Base-by-base conservation (phyloP, 2,113 vertebrate species). In the Lonchura striata region DNA sequence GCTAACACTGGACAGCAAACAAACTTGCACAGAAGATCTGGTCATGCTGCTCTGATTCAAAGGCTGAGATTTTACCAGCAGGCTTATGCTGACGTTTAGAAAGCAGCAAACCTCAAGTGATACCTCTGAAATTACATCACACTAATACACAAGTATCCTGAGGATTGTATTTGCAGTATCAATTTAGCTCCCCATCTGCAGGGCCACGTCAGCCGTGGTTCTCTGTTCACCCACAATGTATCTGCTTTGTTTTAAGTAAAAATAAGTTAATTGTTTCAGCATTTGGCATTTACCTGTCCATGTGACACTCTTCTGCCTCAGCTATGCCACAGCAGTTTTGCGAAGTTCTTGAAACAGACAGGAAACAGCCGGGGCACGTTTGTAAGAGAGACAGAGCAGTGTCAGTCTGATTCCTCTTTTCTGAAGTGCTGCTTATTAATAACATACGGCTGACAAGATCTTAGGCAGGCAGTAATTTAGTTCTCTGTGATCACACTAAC, bases 21-120 rank as follows among this genome's bases (percentile, higher is more conserved):
- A 96, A 96, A 97, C 84, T 90, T 63, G 86, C 85, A 77, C 42
- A 35, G 50, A 80, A 50, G 49, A 86, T 15, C 21, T 59, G 68
- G 78, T 76, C 41, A 4, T 2, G 12, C 15, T 41, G 65, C 27
- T 91, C 79, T 10, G 27, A 77, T 41, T 25, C 49, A 78, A 88
- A 90, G 35, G 54, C 41, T 85, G 50, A 47, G 82, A 81, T 82
- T 30, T 39, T 64, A 82, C 57, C 80, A 80, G 23, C 12, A 70
- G 61, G 49, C n/a, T 54, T 57, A 71, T 11, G 6, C 22, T 86
- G 87, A 91, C 46, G 61, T 60, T 54, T 50, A 64, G 35, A 84
- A 85, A 86, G 35, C 54, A 84, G n/a, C 7, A 61, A 56, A 70
- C 90, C 21, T 52, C 4, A 2, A 82, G 64, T 4, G 41, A 17